phyloP scores from a whole-genome alignment of 2,113 vertebrate species.

The Pipra filicauda region DNA sequence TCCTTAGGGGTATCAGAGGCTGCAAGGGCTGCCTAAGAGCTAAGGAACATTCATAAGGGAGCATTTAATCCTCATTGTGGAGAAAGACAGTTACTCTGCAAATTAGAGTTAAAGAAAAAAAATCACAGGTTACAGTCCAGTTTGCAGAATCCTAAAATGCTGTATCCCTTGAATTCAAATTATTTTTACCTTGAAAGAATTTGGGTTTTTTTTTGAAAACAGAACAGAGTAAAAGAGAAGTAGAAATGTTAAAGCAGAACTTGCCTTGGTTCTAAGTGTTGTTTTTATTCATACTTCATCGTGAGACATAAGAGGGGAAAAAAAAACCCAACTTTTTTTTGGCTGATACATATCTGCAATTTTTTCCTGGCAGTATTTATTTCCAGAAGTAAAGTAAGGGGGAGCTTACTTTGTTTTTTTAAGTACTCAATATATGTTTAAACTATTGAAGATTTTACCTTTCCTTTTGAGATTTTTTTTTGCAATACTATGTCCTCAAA shows the following conservation, averaged over 20 bases:
- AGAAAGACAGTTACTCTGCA: not conserved
- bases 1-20: not conserved
- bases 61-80: not conserved
- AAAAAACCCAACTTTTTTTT: not conserved
- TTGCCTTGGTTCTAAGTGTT: conserved; percentile 7
- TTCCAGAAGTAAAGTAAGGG: not conserved
- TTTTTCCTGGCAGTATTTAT: conserved; percentile 60
- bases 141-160: conserved; percentile 1
- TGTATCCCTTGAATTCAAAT: not conserved
- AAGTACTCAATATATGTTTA: conserved; percentile 41
- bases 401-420: not conserved
- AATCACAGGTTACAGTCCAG: not conserved
- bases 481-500: conserved; percentile 5
- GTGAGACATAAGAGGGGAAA: not conserved
- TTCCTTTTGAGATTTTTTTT: conserved; percentile 18
- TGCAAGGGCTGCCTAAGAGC: not conserved
- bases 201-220: not conserved
- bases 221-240: not conserved
- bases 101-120: not conserved
- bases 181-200: not conserved
- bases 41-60: not conserved
- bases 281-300: conserved; percentile 51
- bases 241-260: not conserved
- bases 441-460: conserved; percentile 36
- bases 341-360: conserved; percentile 44